Evolutionary conservation across 1,140 invertebrate species (phyloP).

Genomic region (Probaryconus sp.): DNA sequence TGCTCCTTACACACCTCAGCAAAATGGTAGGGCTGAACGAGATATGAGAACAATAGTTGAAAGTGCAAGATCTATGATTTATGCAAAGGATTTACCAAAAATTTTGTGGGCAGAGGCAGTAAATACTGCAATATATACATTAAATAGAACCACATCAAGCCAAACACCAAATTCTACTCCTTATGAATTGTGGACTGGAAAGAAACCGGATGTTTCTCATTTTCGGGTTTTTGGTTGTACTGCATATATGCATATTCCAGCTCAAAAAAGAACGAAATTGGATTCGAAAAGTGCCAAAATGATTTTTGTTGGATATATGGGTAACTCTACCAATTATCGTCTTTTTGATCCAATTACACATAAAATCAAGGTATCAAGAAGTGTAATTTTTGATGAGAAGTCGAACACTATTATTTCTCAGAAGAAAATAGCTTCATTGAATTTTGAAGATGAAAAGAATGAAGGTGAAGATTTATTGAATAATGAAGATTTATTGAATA

Average conservation of each 20-base stretch:
- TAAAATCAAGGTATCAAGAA: too few species aligned
- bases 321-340: constrained; percentile 24
- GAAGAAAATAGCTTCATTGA: too few species aligned
- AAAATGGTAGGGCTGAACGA: constrained; percentile 19
- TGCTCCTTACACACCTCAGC: constrained; percentile 5
- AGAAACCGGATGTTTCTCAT: constrained; percentile 26
- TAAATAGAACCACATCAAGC: too few species aligned
- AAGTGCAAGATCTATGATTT: neutral
- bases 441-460: too few species aligned
- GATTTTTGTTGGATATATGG: constrained; percentile 13
- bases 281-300: constrained; percentile 25
- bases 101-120: constrained; percentile 16
- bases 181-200: constrained; percentile 39
- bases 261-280: constrained; percentile 28
- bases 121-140: constrained; percentile 8
- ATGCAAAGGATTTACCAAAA: neutral
- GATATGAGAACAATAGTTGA: constrained; percentile 14
- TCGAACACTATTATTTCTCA: too few species aligned
- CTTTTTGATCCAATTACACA: too few species aligned
- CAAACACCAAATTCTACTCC: too few species aligned
- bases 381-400: too few species aligned
- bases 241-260: constrained; percentile 23
- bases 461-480: too few species aligned
- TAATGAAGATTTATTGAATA: too few species aligned
- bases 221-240: constrained; percentile 29